Evolutionary conservation across 2,113 vertebrate genomes (phyloP), one percentile per base, ranked within the genome.

Genomic region (Heterotis niloticus): DNA sequence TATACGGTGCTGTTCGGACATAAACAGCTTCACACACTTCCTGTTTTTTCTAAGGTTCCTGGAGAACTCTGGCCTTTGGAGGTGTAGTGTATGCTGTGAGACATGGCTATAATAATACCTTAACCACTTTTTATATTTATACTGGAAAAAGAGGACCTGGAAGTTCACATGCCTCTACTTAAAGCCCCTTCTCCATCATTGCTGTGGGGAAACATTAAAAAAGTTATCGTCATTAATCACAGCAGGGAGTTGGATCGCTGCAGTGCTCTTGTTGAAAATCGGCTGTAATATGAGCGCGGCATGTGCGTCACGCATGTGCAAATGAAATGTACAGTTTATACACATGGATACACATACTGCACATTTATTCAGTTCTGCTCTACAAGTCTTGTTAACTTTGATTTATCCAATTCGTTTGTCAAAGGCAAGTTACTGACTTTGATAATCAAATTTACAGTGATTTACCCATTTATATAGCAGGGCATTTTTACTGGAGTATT

Each of bases 81-180:
- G 57, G 18, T 23, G 12, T 84, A 81, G n/a, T 71, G 64, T 34
- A 64, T 5, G 56, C 78, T 57, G 60, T 28, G 60, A 81, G 82
- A 82, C 84, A 81, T 80, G 80, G 5, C 74, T 84, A 80, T 85
- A 80, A 86, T 87, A 87, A 84, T 84, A 87, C 82, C 74, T 28
- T 59, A 78, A 83, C 81, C 78, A 62, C 77, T 76, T 78, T 81
- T 80, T 86, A 79, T 88, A 83, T 87, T 87, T 89, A 85, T 82
- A 83, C 78, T 80, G 66, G 24, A 84, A 80, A 16, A 57, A 78
- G 84, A 86, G 85, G 86, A 88, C 88, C 84, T 88, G 88, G 44
- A 51, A 54, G 87, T 86, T 44, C 88, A 79, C 79, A 84, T 70
- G 80, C 69, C 64, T 29, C 75, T 60, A 68, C 84, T 80, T 78